phyloP scores from a whole-genome alignment of 2,113 vertebrate genomes.

The Anser cygnoides region DNA sequence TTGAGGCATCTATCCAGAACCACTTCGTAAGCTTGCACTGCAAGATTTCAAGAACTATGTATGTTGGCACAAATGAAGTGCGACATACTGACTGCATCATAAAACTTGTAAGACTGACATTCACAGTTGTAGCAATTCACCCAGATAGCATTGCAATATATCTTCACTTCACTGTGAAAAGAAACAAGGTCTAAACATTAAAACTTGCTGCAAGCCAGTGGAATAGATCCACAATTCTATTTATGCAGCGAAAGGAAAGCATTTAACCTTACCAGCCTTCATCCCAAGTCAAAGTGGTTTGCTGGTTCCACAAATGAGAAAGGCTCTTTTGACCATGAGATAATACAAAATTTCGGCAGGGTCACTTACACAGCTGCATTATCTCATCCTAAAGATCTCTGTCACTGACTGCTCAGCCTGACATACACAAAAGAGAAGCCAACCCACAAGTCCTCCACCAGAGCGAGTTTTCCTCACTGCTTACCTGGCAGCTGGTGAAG shows the following conservation, averaged over 20 bases:
- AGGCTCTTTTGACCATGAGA: neutral
- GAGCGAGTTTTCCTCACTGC: neutral
- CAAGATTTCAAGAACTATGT: neutral
- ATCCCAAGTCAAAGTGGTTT: neutral
- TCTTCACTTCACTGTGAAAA: neutral
- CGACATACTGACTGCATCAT: neutral
- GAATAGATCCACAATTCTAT: neutral
- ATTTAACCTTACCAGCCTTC: neutral
- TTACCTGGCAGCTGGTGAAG: neutral
- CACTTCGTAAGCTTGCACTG: neutral
- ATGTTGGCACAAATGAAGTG: neutral
- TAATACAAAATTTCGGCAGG: neutral
- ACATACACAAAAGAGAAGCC: fast-evolving
- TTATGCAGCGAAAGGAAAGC: neutral
- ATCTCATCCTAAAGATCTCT: neutral
- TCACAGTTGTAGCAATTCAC: neutral
- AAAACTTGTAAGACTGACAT: neutral
- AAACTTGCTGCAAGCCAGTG: neutral
- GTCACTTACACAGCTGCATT: neutral
- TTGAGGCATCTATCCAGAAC: neutral
- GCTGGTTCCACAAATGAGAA: neutral
- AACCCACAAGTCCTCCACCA: neutral
- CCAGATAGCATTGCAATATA: neutral
- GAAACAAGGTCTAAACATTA: neutral
- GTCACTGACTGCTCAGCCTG: neutral